Evolutionary conservation across 2,797 vertebrate genomes (phyloP).

Genomic region (Acanthiza pusilla): DNA sequence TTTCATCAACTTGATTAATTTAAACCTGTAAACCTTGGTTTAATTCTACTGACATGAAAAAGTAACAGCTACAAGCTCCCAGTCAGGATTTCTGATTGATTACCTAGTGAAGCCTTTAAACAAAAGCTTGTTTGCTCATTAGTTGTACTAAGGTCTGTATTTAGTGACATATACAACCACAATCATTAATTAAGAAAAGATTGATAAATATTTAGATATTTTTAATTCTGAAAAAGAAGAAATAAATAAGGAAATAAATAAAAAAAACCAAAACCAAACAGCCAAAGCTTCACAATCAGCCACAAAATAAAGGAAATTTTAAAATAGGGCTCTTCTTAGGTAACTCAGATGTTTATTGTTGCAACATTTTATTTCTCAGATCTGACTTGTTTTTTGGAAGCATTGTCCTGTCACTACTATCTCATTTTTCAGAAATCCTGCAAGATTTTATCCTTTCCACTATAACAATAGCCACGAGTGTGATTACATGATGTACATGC

Average conservation of each 20-base stretch:
- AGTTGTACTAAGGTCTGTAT: slow-evolving; percentile 28
- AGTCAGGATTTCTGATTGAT: slow-evolving; percentile 41
- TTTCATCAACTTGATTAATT: slow-evolving; percentile 27
- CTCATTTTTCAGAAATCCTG: neutral
- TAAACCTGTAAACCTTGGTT: slow-evolving; percentile 28
- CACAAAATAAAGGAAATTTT: neutral
- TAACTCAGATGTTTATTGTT: neutral
- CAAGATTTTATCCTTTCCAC: neutral
- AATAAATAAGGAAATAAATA: neutral
- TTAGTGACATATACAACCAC: slow-evolving; percentile 17
- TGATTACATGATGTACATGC: neutral
- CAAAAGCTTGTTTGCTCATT: slow-evolving; percentile 54
- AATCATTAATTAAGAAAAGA: slow-evolving; percentile 42
- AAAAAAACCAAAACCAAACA: neutral
- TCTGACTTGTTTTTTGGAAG: neutral
- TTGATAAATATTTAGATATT: neutral
- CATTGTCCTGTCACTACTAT: neutral
- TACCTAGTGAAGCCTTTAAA: slow-evolving; percentile 16
- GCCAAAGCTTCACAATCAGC: neutral
- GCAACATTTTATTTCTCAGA: neutral
- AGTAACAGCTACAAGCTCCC: slow-evolving; percentile 11
- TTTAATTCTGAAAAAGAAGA: neutral
- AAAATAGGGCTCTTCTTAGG: neutral
- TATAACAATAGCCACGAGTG: neutral
- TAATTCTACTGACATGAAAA: slow-evolving; percentile 22